A percentile compares a stretch with the other conserved stretches of the same genome.
Evolutionary conservation across 1,140 invertebrate species (phyloP).

Genomic region (Portunus trituberculatus): DNA sequence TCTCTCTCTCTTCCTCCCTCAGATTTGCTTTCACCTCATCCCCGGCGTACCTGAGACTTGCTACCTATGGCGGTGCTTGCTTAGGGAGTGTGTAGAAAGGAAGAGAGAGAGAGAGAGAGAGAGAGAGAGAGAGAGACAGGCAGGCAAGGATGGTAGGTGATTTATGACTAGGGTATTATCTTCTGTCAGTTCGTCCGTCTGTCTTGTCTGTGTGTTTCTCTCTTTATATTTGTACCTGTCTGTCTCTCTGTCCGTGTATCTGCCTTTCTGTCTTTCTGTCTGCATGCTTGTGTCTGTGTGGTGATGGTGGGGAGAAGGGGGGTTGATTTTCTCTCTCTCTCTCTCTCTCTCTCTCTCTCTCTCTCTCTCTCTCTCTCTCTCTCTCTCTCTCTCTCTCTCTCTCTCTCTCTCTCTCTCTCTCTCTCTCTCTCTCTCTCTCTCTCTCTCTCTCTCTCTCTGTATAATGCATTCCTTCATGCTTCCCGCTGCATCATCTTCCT

Average conservation of each 20-base stretch:
- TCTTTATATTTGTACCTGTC: background rate
- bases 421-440: slow-evolving; percentile 17
- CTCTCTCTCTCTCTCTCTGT: slow-evolving; percentile 20
- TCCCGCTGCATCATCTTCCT: slow-evolving; percentile 22
- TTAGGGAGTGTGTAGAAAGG: background rate
- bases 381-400: background rate
- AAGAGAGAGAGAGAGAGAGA: background rate
- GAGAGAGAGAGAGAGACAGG: background rate
- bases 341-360: background rate
- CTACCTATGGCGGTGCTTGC: background rate
- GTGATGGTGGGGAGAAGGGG: too few relatives aligned
- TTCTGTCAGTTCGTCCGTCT: background rate
- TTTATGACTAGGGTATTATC: background rate
- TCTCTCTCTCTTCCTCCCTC: too few relatives aligned
- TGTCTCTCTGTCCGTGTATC: background rate
- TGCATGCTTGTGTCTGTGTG: too few relatives aligned
- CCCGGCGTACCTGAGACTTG: background rate
- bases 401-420: slow-evolving; percentile 18
- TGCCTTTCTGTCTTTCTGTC: background rate
- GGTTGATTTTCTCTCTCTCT: too few relatives aligned
- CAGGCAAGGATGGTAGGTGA: background rate
- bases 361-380: background rate
- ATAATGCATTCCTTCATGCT: slow-evolving; percentile 1
- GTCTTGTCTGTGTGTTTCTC: background rate
- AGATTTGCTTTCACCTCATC: background rate